Evolutionary conservation across 2,113 vertebrate species (phyloP).

Genomic region (Sigmodon hispidus): DNA sequence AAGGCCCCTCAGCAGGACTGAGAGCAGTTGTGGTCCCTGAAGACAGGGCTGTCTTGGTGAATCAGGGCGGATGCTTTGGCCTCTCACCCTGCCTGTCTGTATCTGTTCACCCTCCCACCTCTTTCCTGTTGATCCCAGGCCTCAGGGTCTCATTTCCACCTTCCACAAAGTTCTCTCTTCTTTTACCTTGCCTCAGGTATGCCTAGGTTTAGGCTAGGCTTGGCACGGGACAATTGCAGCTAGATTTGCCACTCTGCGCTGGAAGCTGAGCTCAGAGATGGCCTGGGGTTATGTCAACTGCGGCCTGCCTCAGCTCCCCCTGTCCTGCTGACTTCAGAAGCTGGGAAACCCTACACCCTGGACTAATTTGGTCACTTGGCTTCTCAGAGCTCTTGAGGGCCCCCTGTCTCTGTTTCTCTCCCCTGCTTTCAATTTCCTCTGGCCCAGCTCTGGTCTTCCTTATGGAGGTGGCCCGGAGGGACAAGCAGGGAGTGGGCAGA

Average conservation of each 20-base stretch:
- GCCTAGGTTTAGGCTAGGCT: neutral
- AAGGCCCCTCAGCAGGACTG: neutral
- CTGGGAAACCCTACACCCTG: conserved; percentile 63
- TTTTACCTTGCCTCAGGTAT: neutral
- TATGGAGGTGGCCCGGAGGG: neutral
- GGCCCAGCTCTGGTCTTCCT: conserved; percentile 3
- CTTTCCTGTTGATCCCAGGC: neutral
- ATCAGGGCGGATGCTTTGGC: neutral
- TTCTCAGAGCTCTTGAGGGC: conserved; percentile 22
- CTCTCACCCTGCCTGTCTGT: neutral
- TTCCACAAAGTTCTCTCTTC: neutral
- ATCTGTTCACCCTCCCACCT: neutral
- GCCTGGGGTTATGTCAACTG: neutral
- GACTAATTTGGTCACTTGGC: conserved; percentile 64
- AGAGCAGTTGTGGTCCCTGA: neutral
- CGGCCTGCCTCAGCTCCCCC: neutral
- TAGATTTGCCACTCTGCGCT: conserved; percentile 15
- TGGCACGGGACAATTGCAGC: neutral
- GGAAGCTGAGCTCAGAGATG: neutral
- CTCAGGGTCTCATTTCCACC: neutral
- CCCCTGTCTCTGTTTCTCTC: neutral
- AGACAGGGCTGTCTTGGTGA: neutral
- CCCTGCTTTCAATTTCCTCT: neutral
- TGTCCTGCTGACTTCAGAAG: conserved; percentile 35
- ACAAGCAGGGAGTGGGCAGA: neutral